These are phyloP conservation scores for Ictidomys tridecemlineatus DNA, from an alignment of 2,113 vertebrate genomes.

Conservation along the genomic window DNA sequence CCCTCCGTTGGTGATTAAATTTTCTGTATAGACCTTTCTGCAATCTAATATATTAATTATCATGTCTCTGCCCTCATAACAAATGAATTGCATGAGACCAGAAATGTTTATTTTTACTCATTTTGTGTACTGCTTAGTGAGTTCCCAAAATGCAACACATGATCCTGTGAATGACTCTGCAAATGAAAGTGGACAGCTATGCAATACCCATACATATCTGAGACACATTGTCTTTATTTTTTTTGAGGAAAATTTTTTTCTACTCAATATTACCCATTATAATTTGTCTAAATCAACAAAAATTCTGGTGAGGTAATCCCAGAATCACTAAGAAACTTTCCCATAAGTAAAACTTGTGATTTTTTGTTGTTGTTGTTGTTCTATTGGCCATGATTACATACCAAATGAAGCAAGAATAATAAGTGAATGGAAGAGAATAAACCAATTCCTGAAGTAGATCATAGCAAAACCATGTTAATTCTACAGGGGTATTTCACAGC, in stretches of 20 bases:
- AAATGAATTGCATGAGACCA: neutral
- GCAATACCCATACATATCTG: neutral
- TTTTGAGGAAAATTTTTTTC: neutral
- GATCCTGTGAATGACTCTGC: neutral
- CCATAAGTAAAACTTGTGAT: neutral
- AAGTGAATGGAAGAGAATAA: neutral
- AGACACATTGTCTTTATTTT: neutral
- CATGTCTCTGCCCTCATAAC: neutral
- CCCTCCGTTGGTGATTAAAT: neutral
- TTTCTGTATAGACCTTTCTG: neutral
- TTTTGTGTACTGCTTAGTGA: neutral
- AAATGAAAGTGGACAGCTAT: neutral
- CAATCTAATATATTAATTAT: neutral
- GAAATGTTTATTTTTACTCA: neutral
- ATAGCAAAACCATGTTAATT: neutral
- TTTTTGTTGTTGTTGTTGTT: neutral
- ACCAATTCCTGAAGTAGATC: neutral
- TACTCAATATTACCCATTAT: neutral
- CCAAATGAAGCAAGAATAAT: neutral
- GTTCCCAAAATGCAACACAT: neutral
- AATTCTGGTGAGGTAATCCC: neutral
- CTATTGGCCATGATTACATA: neutral
- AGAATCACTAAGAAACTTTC: neutral
- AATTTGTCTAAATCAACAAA: conserved; percentile 8
- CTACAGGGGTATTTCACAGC: neutral